Percentiles rank a stretch among this genome's conserved stretches.
Conservation (phyloP, 2,888 invertebrate species). For the Pterobdella sp. region DNA sequence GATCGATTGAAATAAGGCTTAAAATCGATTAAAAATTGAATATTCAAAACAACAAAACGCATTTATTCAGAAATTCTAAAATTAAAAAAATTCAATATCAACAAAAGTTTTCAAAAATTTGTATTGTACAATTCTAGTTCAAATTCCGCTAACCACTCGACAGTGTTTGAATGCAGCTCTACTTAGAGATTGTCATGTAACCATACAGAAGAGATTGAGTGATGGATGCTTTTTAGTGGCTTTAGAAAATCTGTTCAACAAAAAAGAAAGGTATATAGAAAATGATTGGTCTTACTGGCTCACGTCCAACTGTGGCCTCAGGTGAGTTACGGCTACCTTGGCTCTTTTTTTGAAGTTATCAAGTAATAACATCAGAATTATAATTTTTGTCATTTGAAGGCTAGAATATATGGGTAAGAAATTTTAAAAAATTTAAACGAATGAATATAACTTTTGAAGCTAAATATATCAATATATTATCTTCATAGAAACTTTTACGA, state of each 20-base stretch:
- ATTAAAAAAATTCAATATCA: not conserved
- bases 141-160: not conserved
- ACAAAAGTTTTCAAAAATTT: too few species aligned
- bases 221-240: not conserved
- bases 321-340: not conserved
- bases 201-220: not conserved
- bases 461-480: too few species aligned
- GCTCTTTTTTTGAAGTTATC: not conserved
- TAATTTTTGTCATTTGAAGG: too few species aligned
- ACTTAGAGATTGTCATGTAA: not conserved
- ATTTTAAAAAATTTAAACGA: too few species aligned
- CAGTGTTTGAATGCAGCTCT: constrained; percentile 17
- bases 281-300: not conserved
- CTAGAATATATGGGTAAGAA: too few species aligned
- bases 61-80: not conserved
- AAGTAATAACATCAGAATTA: not conserved
- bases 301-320: constrained; percentile 16
- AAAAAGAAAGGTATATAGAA: not conserved
- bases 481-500: constrained; percentile 20
- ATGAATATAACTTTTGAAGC: too few species aligned
- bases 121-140: too few species aligned
- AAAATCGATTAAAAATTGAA: not conserved
- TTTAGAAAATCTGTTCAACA: constrained; percentile 5
- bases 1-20: too few species aligned
- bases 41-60: not conserved